phyloP scores from a whole-genome alignment of 2,888 invertebrate genomes.

The Rhodophaea formosa region DNA sequence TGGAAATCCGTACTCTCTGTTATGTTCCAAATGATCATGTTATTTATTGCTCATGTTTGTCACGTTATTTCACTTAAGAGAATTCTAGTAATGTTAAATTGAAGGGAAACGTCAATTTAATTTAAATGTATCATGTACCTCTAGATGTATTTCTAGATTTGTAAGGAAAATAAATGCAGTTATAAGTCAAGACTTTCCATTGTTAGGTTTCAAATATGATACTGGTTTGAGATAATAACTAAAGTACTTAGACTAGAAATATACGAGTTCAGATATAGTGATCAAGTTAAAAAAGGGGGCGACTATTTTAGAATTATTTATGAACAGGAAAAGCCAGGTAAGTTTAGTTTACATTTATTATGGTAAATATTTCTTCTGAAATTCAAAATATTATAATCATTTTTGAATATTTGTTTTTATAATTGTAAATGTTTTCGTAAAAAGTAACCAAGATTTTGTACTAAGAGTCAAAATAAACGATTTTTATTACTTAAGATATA shows the following conservation, averaged over 20 bases:
- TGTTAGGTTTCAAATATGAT: conserved; percentile 1
- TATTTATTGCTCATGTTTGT: neutral
- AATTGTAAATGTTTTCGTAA: no score
- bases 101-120: neutral
- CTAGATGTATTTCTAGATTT: neutral
- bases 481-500: no score
- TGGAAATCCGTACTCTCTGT: neutral
- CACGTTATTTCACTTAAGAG: neutral
- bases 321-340: neutral
- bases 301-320: neutral
- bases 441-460: no score
- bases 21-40: neutral
- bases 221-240: neutral
- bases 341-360: no score
- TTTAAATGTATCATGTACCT: neutral
- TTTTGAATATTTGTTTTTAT: no score
- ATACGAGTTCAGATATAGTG: neutral
- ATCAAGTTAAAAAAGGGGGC: neutral
- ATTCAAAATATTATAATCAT: no score
- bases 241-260: neutral
- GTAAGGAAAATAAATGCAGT: neutral
- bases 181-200: neutral
- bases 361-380: no score
- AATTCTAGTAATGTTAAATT: neutral
- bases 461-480: no score